phyloP scores from a whole-genome alignment of 1,140 invertebrate species.

The Pogonus chalceus region DNA sequence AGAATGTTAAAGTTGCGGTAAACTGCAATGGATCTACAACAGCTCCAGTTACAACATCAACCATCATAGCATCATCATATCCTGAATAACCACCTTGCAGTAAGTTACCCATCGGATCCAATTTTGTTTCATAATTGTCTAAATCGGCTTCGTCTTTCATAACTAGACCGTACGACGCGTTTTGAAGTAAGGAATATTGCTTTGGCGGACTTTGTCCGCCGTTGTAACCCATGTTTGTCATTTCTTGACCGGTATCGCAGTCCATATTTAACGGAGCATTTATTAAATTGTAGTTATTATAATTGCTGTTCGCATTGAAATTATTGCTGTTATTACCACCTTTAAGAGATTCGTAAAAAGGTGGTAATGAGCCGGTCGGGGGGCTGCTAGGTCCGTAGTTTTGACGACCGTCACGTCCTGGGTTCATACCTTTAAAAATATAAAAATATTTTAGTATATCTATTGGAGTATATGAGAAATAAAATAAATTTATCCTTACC shows the following conservation, averaged over 20 bases:
- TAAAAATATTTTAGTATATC: neutral
- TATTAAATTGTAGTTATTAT: constrained; percentile 40
- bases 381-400: constrained; percentile 76
- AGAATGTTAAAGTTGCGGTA: constrained; percentile 68
- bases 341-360: constrained; percentile 76
- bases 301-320: constrained; percentile 37
- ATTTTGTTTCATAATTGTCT: constrained; percentile 58
- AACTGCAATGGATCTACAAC: constrained; percentile 72
- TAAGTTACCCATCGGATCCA: constrained; percentile 51
- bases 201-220: constrained; percentile 37
- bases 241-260: constrained; percentile 58
- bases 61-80: constrained; percentile 69
- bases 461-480: neutral
- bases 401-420: constrained; percentile 60
- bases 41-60: constrained; percentile 61
- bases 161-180: constrained; percentile 66
- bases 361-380: constrained; percentile 69
- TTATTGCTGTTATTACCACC: constrained; percentile 49
- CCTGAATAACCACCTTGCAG: constrained; percentile 51
- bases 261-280: constrained; percentile 59
- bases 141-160: constrained; percentile 68
- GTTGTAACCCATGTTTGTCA: constrained; percentile 40
- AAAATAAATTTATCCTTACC: neutral
- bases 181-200: constrained; percentile 71
- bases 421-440: constrained; percentile 43